Evolutionary conservation across 2,113 vertebrate species (phyloP).

Genomic region (Alosa alosa): DNA sequence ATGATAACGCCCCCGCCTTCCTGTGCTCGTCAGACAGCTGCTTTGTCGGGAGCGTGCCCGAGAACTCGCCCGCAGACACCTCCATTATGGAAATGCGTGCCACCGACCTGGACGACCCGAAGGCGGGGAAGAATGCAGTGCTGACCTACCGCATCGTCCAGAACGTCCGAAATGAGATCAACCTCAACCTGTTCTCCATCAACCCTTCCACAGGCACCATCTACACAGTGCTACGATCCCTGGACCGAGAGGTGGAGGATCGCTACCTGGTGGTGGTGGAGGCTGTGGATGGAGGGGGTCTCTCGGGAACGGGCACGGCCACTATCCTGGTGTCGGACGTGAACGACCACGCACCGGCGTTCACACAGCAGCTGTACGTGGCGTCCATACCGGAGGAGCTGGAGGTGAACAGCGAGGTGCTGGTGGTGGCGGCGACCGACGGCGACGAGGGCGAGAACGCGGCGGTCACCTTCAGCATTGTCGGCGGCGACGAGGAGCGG

Average conservation of each 20-base stretch:
- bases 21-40: conserved; percentile 76
- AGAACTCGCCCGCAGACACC: conserved; percentile 82
- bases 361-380: conserved; percentile 77
- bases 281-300: conserved; percentile 82
- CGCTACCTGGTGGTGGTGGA: conserved; percentile 81
- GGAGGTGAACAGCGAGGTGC: conserved; percentile 76
- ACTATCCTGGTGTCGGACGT: conserved; percentile 83
- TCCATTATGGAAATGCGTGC: conserved; percentile 85
- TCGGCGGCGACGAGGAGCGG: conserved; percentile 78
- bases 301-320: conserved; percentile 82
- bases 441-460: conserved; percentile 83
- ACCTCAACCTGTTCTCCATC: conserved; percentile 84
- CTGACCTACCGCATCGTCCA: conserved; percentile 82
- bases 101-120: conserved; percentile 82
- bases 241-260: conserved; percentile 81
- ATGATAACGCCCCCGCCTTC: conserved; percentile 82
- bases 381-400: conserved; percentile 76
- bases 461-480: conserved; percentile 79
- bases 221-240: conserved; percentile 74
- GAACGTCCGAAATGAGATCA: conserved; percentile 83
- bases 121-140: conserved; percentile 73
- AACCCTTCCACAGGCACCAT: conserved; percentile 79
- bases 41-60: conserved; percentile 75
- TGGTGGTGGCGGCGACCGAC: conserved; percentile 78
- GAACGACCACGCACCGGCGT: conserved; percentile 84